These are phyloP conservation scores for Eutrigla gurnardus DNA, from an alignment of 2,797 vertebrate species.

Conservation along the genomic window DNA sequence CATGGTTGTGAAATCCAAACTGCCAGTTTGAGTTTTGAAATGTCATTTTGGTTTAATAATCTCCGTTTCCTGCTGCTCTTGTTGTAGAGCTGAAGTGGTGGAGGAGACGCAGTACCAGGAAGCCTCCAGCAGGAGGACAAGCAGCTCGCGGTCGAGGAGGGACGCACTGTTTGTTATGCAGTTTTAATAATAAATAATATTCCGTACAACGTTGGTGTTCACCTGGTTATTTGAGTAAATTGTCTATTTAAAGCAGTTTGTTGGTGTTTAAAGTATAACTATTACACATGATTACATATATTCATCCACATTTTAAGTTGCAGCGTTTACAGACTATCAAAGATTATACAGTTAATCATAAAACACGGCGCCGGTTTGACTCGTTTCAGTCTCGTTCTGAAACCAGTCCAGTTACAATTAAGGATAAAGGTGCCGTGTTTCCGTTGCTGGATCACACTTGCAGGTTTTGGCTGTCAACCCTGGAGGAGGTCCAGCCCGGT, in stretches of 20 bases:
- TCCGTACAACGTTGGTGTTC: neutral
- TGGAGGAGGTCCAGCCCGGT: constrained; percentile 62
- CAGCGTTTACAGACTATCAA: neutral
- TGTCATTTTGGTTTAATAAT: neutral
- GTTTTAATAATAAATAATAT: constrained; percentile 54
- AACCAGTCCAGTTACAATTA: constrained; percentile 55
- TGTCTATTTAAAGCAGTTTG: neutral
- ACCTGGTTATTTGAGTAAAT: neutral
- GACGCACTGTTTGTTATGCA: neutral
- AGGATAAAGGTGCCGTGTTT: constrained; percentile 73
- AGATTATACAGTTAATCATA: neutral
- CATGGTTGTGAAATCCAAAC: neutral
- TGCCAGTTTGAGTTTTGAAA: neutral
- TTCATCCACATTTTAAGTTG: neutral
- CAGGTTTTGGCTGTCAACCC: constrained; percentile 64
- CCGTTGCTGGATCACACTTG: constrained; percentile 57
- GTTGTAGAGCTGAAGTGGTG: constrained; percentile 28
- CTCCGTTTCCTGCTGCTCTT: neutral
- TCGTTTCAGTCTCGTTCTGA: constrained; percentile 9
- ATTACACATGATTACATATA: neutral
- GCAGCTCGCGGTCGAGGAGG: constrained; percentile 18
- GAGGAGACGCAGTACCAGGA: constrained; percentile 37
- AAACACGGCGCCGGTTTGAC: neutral
- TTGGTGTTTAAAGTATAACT: neutral
- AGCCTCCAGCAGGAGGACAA: constrained; percentile 60